Evolutionary conservation across 1,140 invertebrate species (phyloP), one percentile per base, ranked within the genome.

Genomic region (Drosophila subpulchrella): DNA sequence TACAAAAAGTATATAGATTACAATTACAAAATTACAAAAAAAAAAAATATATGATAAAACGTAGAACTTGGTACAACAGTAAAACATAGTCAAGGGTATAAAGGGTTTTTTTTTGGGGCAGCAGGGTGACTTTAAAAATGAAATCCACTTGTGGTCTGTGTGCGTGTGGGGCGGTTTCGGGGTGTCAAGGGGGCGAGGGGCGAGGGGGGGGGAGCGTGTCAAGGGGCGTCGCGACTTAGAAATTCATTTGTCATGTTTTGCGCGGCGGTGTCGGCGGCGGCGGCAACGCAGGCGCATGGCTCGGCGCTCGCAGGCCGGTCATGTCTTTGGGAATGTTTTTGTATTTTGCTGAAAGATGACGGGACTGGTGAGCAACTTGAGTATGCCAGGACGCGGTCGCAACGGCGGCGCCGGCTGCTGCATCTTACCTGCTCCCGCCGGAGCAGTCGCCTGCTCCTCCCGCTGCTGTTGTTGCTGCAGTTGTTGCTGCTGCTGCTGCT

Each of bases 321-420:
- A 92, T 86, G 86, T 92, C 91, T 92, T 92, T 92, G 90, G 90
- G 91, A 92, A 92, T 92, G 91, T 92, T 92, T 90, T 92, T 91
- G 88, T 92, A 92, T 86, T 86, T 86, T 77, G 86, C 91, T 92
- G 90, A 91, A 92, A 92, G 78, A 90, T 90, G 70, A 92, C 90
- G 76, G 86, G 88, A 89, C 76, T 83, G 73, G 90, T 91, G 71
- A 91, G 78, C 90, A 91, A 91, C 80, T 92, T 89, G 60, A 92
- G 75, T 80, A 92, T 78, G 83, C 83, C 82, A 54, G 73, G 78
- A 71, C 72, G 74, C 74, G 71, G 77, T 57, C 90, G 72, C 84
- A 81, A 58, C 75, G 81, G 85, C 77, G 86, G 86, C 75, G 83
- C 79, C 61, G 80, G 82, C 70, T 83, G 79, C 60, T 78, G n/a